Conservation (phyloP, 2,797 vertebrate species). For the Sciurus vulgaris region DNA sequence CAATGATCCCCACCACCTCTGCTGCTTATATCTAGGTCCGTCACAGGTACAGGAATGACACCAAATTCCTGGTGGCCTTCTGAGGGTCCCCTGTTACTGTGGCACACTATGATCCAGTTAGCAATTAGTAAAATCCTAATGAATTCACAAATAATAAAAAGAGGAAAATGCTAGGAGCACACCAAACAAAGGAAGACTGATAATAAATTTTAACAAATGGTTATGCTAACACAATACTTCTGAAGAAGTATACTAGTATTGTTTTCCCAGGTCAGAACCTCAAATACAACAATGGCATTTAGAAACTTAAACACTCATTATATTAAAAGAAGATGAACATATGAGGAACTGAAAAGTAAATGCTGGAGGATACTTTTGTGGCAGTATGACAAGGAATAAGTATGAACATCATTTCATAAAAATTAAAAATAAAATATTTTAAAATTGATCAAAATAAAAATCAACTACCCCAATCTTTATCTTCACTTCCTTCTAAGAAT, state of each 20-base stretch:
- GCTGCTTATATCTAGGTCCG: neutral
- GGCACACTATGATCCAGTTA: neutral
- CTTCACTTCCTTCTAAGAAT: neutral
- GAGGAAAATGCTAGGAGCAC: neutral
- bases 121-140: neutral
- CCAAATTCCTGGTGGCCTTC: neutral
- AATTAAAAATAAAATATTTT: neutral
- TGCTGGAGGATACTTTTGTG: neutral
- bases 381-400: slow-evolving; percentile 1
- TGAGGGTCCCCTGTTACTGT: neutral
- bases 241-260: neutral
- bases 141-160: neutral
- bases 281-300: slow-evolving; percentile 16
- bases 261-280: neutral
- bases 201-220: neutral
- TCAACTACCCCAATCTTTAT: neutral
- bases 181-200: neutral
- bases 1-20: neutral
- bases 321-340: no score
- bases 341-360: slow-evolving; percentile 4
- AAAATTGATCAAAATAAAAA: neutral
- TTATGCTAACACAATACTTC: slow-evolving; percentile 8
- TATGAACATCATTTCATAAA: neutral
- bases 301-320: neutral
- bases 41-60: neutral